Evolutionary conservation across 2,113 vertebrate species (phyloP).

Genomic region (Nymphicus hollandicus): DNA sequence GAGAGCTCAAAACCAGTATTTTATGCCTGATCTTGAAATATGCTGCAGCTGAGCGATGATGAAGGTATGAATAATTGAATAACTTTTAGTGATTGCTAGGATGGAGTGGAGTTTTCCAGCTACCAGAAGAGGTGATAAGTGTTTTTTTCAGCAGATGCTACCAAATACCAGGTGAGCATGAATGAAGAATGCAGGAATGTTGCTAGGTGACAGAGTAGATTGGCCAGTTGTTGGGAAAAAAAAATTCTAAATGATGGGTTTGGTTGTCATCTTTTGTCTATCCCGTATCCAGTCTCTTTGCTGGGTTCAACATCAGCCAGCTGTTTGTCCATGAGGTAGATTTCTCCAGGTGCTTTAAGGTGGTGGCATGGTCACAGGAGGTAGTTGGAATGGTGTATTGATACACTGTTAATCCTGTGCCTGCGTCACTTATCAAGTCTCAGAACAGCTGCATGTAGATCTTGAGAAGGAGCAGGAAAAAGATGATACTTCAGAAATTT

Average conservation of each 20-base stretch:
- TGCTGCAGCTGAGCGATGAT: neutral
- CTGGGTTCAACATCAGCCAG: neutral
- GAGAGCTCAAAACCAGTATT: neutral
- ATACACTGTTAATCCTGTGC: neutral
- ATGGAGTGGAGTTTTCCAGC: conserved; percentile 14
- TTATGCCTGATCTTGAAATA: conserved; percentile 20
- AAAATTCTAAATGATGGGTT: neutral
- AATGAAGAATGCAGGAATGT: neutral
- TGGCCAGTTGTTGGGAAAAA: neutral
- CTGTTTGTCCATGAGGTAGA: neutral
- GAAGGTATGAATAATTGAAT: conserved; percentile 41
- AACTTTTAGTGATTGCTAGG: conserved; percentile 12
- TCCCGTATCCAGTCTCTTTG: neutral
- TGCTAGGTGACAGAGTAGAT: neutral
- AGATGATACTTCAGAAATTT: neutral
- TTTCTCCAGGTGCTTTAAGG: neutral
- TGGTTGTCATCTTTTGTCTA: neutral
- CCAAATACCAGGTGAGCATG: conserved; percentile 38
- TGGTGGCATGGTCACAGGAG: neutral
- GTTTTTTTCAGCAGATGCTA: conserved; percentile 47
- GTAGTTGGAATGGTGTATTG: neutral
- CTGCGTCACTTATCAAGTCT: neutral
- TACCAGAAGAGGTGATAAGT: conserved; percentile 45
- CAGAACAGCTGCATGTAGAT: neutral
- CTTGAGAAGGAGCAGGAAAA: neutral